A percentile compares a stretch with the other conserved stretches of the same genome.
Conservation (phyloP, 1,140 invertebrate species). For the Cyclina sinensis region DNA sequence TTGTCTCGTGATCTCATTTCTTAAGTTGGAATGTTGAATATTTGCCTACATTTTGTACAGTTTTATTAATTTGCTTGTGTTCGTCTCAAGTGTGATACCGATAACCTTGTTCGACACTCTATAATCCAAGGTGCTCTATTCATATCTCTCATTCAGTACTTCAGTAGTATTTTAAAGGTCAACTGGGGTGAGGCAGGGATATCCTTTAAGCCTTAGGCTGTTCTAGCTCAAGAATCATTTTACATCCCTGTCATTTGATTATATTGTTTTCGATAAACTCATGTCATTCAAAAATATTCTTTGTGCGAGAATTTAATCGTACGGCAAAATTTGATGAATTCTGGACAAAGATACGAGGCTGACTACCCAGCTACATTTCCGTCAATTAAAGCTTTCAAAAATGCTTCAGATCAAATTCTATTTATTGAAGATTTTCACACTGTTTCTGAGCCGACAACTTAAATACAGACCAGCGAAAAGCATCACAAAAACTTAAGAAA, state of each 20-base stretch:
- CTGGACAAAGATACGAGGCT: slow-evolving; percentile 52
- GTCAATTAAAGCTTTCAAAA: slow-evolving; percentile 62
- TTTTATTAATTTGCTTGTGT: slow-evolving; percentile 63
- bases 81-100: slow-evolving; percentile 52
- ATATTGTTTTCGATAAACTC: slow-evolving; percentile 52
- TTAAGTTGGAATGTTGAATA: slow-evolving; percentile 31
- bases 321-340: slow-evolving; percentile 64
- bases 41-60: slow-evolving; percentile 33
- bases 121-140: slow-evolving; percentile 35
- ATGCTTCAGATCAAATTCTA: slow-evolving; percentile 52
- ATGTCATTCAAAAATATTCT: slow-evolving; percentile 68
- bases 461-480: slow-evolving; percentile 43
- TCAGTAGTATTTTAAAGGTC: slow-evolving; percentile 55
- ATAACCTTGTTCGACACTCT: slow-evolving; percentile 32
- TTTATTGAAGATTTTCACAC: slow-evolving; percentile 51
- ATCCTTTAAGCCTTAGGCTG: slow-evolving; percentile 25
- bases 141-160: slow-evolving; percentile 36
- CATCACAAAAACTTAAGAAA: not conserved
- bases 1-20: slow-evolving; percentile 37
- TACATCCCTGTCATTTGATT: slow-evolving; percentile 55
- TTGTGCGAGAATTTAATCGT: slow-evolving; percentile 64
- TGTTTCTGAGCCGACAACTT: slow-evolving; percentile 40
- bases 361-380: slow-evolving; percentile 56
- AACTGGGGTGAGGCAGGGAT: slow-evolving; percentile 54
- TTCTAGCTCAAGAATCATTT: slow-evolving; percentile 43